Evolutionary conservation across 2,113 vertebrate species (phyloP), one percentile per base, ranked within the genome.

Genomic region (Sceloporus tristichus): DNA sequence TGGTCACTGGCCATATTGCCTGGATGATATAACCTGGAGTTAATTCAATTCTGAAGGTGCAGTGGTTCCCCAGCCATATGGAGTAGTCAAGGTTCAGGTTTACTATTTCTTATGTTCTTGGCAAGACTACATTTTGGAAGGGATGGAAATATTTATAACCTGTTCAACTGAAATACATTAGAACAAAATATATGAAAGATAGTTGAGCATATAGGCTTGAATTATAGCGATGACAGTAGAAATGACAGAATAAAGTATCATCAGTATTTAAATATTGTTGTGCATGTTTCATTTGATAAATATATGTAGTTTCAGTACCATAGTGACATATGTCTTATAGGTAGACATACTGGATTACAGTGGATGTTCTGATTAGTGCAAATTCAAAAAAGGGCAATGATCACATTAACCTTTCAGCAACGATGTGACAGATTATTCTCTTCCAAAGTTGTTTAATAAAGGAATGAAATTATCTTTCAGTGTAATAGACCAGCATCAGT

Each of bases 361-460:
- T 48, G 90, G 80, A 85, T 53, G 84, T 2, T 90, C 5, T 81
- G 79, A 56, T 79, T 4, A 84, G 82, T 80, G 87, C 86, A 84
- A 85, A 89, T 85, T 88, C 78, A 82, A 40, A 89, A 79, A 84
- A 94, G 84, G 94, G 92, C 88, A 90, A 93, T 70, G 59, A n/a
- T 83, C 80, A 85, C 48, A 85, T 85, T 93, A 89, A 86, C 84
- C 90, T 95, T 94, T 79, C 84, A n/a, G 77, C 90, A 93, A 86
- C 0, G 0, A 82, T 86, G 80, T 79, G 88, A 34, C 9, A 89
- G 81, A 91, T 88, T 85, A 88, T 91, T 75, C 6, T 14, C 29
- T 90, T 91, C 85, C 77, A 1, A 5, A 90, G 11, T 92, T 59
- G 23, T 84, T 9, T 40, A 79, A 89, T 59, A 88, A 87, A 90